Base-by-base conservation (phyloP, 1,140 invertebrate species). In the Drosophila sechellia region DNA sequence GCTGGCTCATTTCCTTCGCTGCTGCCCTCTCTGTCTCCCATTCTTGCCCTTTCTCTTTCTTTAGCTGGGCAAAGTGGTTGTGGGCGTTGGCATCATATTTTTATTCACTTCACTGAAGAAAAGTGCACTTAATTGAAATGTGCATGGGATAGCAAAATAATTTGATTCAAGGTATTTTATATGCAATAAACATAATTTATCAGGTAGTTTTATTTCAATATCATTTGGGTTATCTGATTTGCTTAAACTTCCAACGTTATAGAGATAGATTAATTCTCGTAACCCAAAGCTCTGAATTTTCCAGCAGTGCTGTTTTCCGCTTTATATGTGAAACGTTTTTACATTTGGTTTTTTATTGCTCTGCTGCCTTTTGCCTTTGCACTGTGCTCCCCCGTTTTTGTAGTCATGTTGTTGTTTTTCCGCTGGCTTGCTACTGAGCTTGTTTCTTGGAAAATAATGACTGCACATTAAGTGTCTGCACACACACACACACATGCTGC, bases 381-480 rank as follows among this genome's bases (percentile, higher is more conserved):
- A 69, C 59, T 75, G 64, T 61, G 77, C 53, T 73, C 34, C 72
- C 57, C 20, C 37, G 68, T 42, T 70, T 31, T 70, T 68, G 49
- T 48, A 58, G 48, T 58, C 55, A 27, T 72, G 20, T 58, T 77
- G 40, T 63, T 85, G 54, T 64, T 75, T 65, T 58, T 45, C 48
- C 48, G 49, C 48, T 64, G 54, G 76, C 48, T 72, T 69, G 78
- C 49, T 66, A 77, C 75, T 69, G 69, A 54, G 77, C 84, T 89
- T 87, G 84, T 84, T 89, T 87, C 69, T 84, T 77, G 52, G 59
- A 84, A 89, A 89, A 89, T 89, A 89, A 89, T 89, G 84, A 84
- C 84, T 89, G 84, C 79, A 89, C 84, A 89, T 89, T 89, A 84
- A 89, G 77, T 71, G 66, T 84, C 70, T 70, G 81, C 35, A 72